phyloP scores from a whole-genome alignment of 2,888 invertebrate species.

The Onthophagus sagittarius region DNA sequence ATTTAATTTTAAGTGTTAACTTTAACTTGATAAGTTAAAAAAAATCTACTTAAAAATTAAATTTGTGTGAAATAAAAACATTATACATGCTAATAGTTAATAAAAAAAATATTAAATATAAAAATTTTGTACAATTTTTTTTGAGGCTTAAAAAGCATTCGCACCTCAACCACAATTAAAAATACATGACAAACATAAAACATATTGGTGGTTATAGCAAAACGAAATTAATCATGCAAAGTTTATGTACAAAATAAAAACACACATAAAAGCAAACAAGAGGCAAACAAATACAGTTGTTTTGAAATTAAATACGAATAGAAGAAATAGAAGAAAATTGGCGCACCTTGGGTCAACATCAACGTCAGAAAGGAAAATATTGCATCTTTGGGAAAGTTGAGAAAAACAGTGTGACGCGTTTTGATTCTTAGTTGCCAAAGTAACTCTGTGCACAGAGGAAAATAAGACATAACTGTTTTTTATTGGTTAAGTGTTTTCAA shows the following conservation, averaged over 20 bases:
- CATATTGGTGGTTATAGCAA: background rate
- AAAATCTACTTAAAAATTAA: background rate
- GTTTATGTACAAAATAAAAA: background rate
- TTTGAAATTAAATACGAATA: background rate
- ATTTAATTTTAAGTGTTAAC: too few species aligned
- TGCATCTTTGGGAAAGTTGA: background rate
- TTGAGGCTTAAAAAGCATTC: background rate
- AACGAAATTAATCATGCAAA: background rate
- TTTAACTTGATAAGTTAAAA: too few species aligned
- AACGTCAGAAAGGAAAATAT: background rate
- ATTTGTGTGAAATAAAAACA: background rate
- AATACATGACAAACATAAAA: background rate
- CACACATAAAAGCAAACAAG: constrained; percentile 6
- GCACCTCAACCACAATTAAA: background rate
- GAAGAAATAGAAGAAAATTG: background rate
- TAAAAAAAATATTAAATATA: background rate
- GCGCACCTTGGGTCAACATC: background rate
- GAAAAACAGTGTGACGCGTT: constrained; percentile 1
- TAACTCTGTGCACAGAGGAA: constrained; percentile 43
- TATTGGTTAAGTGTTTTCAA: constrained; percentile 19
- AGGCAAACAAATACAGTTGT: constrained; percentile 8
- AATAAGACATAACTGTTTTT: constrained; percentile 21
- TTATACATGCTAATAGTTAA: background rate
- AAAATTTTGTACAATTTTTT: background rate
- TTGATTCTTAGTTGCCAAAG: constrained; percentile 44